Conservation (phyloP, 2,888 invertebrate species). For the Amblyjoppa fuscipennis region DNA sequence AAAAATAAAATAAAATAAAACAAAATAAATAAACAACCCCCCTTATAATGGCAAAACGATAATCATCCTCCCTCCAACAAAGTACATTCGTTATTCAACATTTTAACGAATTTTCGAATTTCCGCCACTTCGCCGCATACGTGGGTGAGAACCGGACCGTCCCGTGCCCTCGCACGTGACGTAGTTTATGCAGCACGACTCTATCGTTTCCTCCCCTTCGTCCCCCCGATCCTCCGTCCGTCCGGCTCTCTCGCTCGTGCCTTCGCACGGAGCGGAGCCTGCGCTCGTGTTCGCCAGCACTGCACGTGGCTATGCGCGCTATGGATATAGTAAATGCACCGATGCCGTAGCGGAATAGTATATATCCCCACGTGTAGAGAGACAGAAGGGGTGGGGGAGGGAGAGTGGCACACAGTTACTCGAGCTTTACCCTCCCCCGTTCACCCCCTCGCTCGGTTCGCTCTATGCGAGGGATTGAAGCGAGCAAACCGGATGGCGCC, state of each 20-base stretch:
- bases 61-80: too few relatives aligned
- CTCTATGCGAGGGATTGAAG: conserved; percentile 68
- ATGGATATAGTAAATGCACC: conserved; percentile 54
- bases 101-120: conserved; percentile 5
- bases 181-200: conserved; percentile 51
- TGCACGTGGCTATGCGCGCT: conserved; percentile 58
- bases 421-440: conserved; percentile 40
- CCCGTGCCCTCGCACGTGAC: conserved; percentile 62
- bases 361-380: conserved; percentile 36
- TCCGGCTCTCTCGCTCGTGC: conserved; percentile 31
- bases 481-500: conserved; percentile 66
- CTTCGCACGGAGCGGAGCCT: conserved; percentile 54
- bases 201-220: conserved; percentile 26
- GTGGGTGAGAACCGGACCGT: conserved; percentile 42
- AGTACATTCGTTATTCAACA: too few relatives aligned
- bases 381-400: too few relatives aligned
- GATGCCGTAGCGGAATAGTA: conserved; percentile 52
- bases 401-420: conserved; percentile 56
- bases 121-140: not conserved
- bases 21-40: too few relatives aligned
- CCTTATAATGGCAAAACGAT: too few relatives aligned
- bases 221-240: conserved; percentile 4
- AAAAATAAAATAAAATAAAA: too few relatives aligned
- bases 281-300: conserved; percentile 54
- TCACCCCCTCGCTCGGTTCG: conserved; percentile 41